Evolutionary conservation across 2,888 invertebrate genomes (phyloP), one percentile per base, ranked within the genome.

Genomic region (Empis livida): DNA sequence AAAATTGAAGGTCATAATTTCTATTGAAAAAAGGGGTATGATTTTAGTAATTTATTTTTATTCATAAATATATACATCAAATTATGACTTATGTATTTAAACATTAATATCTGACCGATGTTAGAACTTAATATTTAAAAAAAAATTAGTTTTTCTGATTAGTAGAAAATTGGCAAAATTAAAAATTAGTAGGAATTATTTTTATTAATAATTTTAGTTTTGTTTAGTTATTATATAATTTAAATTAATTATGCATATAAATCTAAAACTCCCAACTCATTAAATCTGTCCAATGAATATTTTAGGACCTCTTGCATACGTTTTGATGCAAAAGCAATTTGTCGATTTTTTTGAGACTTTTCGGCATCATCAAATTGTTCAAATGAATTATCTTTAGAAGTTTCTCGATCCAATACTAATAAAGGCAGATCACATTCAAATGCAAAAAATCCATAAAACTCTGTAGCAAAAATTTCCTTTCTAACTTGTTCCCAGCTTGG

Each of bases 351-450:
- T 15, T 43, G 42, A 2, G 51, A 47, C 23, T 23, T 45, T 3
- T 43, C 32, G 13, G 51, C 52, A 17, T 49, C 48, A 9, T 23
- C 35, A 11, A 55, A 52, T n/a, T 23, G 42, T 15, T 55, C 55
- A 10, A 55, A 39, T 5, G 42, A 48, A 35, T 47, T 54, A 35
- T 55, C 51, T 9, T 44, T 45, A 1, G 56, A 55, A 1, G 42
- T 45, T 17, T 43, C 40, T 31, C 43, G 51, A 15, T 55, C 54
- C 46, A 57, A 51, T 6, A 51, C 46, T 1, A 56, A 23, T 3
- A 57, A 27, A 4, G 57, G 57, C 10, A 56, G 27, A 37, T 55
- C 40, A 27, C 53, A 53, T 31, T 53, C 50, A 39, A 54, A 51
- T 9, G 51, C 49, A 45, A 51, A 46, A 2, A 57, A 51, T n/a